Evolutionary conservation across 1,140 invertebrate genomes (phyloP).

Genomic region (Dendrolimus kikuchii): DNA sequence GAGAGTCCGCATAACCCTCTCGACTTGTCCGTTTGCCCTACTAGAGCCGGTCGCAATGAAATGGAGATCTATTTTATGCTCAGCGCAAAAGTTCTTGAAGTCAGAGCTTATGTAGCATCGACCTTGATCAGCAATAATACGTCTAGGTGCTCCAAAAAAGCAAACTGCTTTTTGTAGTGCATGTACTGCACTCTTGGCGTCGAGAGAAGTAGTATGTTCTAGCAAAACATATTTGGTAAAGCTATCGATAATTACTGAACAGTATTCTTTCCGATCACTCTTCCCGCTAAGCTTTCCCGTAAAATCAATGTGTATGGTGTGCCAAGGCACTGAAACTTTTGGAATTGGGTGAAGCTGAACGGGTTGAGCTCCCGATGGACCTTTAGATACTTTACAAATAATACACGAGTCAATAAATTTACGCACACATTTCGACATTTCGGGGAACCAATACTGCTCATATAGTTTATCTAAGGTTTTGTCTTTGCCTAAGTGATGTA

Average conservation of each 20-base stretch:
- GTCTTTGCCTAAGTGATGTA: constrained; percentile 16
- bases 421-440: constrained; percentile 20
- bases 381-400: constrained; percentile 24
- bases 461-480: constrained; percentile 15
- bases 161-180: constrained; percentile 15
- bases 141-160: constrained; percentile 19
- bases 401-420: constrained; percentile 30
- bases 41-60: too few relatives aligned
- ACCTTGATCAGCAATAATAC: constrained; percentile 21
- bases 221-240: constrained; percentile 21
- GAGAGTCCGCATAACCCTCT: too few relatives aligned
- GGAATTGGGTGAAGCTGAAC: constrained; percentile 16
- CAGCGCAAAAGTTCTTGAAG: too few relatives aligned
- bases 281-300: constrained; percentile 24
- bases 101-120: too few relatives aligned
- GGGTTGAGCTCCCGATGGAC: constrained; percentile 15
- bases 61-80: too few relatives aligned
- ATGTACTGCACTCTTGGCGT: constrained; percentile 11
- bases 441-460: constrained; percentile 15
- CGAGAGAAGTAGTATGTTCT: constrained; percentile 8
- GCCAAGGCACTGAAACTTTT: constrained; percentile 23
- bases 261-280: constrained; percentile 13
- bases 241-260: constrained; percentile 22
- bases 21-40: too few relatives aligned
- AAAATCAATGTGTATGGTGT: constrained; percentile 30